Percentiles rank a stretch among this genome's conserved stretches.
Conservation (phyloP, 2,113 vertebrate genomes). For the Ginglymostoma cirratum region DNA sequence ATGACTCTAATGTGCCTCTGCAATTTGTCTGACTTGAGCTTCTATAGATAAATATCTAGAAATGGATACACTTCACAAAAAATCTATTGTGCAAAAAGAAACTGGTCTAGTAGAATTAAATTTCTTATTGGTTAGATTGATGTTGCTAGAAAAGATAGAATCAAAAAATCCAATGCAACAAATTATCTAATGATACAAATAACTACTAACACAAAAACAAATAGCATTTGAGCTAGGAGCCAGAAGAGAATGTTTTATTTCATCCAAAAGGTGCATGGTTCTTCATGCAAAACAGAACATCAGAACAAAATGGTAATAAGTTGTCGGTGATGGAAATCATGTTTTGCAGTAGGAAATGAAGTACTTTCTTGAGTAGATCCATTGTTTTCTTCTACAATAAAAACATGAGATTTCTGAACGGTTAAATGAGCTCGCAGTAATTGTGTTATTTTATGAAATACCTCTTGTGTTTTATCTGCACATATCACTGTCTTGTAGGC, state of each 20-base stretch:
- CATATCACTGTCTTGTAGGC: neutral
- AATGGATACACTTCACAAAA: neutral
- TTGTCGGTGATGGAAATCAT: slow-evolving; percentile 60
- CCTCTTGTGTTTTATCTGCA: slow-evolving; percentile 41
- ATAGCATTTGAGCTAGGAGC: neutral
- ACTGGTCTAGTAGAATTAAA: neutral
- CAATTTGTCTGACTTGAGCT: neutral
- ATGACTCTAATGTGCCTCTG: neutral
- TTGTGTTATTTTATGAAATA: slow-evolving; percentile 57
- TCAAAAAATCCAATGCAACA: neutral
- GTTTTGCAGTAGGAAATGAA: slow-evolving; percentile 54
- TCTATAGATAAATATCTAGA: neutral
- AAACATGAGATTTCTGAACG: slow-evolving; percentile 65
- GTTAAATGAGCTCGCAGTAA: slow-evolving; percentile 60
- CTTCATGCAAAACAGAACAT: slow-evolving; percentile 53
- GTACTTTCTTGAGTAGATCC: slow-evolving; percentile 51
- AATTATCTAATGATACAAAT: neutral
- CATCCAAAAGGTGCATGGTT: slow-evolving; percentile 48
- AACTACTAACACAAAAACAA: neutral
- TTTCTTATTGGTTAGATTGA: neutral
- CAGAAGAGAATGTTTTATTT: slow-evolving; percentile 53
- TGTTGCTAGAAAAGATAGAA: neutral
- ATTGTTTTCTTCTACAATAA: slow-evolving; percentile 58
- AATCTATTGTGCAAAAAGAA: neutral
- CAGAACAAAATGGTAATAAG: slow-evolving; percentile 52